Evolutionary conservation across 37 sponge, comb jelly and placozoan genomes (phyloP), one percentile per base, ranked within the genome.

Genomic region (Beroe ovata): DNA sequence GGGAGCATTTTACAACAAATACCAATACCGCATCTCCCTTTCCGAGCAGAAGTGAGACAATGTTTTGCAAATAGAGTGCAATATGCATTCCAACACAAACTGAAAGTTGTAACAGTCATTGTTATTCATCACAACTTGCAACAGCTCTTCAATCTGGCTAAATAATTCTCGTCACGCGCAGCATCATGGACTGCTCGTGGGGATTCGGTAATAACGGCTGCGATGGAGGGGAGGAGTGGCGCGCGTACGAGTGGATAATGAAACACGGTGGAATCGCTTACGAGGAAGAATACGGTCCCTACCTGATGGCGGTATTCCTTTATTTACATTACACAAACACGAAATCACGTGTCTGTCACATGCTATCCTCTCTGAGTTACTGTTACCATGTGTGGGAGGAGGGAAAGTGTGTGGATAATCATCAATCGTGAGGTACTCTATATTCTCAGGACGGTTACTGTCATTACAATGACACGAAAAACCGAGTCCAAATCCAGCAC

Each of bases 141-240:
- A n/a, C n/a, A n/a, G n/a, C n/a, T n/a, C n/a, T n/a, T n/a, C n/a
- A n/a, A n/a, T n/a, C n/a, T n/a, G n/a, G n/a, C n/a, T n/a, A 29
- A 34, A 8, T 88, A 22, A 20, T 11, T 0, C 42, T 89, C 11
- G 36, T 23, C 47, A 89, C 94, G 33, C 95, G 93, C 59, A 90
- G 91, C 41, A 62, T 97, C 23, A 90, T 97, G 69, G 99, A 97
- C 66, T 97, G 99, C 81, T 92, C 95, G 47, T 97, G 99, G 99
- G 94, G 92, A 14, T 91, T 91, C 64, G 99, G 99, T 26, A 97
- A 97, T 93, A 94, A 94, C 89, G 99, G 92, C 22, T 97, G 99
- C 93, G 99, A 97, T 89, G 99, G 99, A 11, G 99, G 99, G 20
- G 99, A 97, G 92, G 93, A 93, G 39, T 95, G 91, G 71, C 90